These are phyloP conservation scores for Glossophaga mutica DNA, from an alignment of 2,797 vertebrate species.

Conservation along the genomic window DNA sequence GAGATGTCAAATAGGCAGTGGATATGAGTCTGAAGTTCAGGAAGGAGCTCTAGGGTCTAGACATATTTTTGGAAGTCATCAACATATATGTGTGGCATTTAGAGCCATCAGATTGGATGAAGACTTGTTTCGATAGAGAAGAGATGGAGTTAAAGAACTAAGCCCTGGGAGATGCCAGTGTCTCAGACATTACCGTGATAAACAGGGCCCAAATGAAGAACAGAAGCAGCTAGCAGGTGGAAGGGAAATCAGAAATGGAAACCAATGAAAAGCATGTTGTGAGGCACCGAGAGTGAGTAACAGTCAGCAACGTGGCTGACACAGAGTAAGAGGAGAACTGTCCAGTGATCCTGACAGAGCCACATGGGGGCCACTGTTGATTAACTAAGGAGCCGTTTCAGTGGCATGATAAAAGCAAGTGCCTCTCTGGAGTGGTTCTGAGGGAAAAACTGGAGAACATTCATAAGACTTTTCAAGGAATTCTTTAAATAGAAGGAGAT, in stretches of 20 bases:
- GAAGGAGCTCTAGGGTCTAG: background rate
- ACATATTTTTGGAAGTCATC: background rate
- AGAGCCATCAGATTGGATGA: background rate
- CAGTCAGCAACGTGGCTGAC: background rate
- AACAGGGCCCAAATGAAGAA: background rate
- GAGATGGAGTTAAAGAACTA: background rate
- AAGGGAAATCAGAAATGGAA: background rate
- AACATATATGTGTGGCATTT: background rate
- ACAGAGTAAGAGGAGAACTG: background rate
- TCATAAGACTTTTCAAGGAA: background rate
- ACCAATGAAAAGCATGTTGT: background rate
- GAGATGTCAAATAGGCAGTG: background rate
- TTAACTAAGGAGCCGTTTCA: background rate
- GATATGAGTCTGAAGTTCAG: background rate
- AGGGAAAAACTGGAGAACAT: background rate
- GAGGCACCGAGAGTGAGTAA: background rate
- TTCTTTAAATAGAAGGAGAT: background rate
- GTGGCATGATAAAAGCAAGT: background rate
- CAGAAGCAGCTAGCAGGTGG: background rate
- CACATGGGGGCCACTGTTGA: background rate
- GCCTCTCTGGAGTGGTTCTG: background rate
- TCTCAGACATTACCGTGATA: background rate
- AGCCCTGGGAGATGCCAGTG: background rate
- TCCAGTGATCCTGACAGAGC: background rate
- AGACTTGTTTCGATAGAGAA: background rate